Evolutionary conservation across 1,140 invertebrate species (phyloP).

Genomic region (Lethocerus indicus): DNA sequence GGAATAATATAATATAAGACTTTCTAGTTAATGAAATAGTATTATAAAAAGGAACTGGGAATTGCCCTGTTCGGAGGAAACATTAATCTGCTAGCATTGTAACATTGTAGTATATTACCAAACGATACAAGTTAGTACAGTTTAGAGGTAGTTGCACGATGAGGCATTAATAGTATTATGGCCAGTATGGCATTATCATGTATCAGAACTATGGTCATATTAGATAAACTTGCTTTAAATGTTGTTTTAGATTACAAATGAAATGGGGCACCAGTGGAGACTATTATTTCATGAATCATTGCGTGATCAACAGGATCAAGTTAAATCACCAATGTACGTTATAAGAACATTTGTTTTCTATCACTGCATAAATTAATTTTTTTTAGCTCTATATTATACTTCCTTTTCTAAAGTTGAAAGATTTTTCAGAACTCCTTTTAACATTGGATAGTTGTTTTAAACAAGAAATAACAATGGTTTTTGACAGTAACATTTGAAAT

Average conservation of each 20-base stretch:
- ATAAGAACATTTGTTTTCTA: background rate
- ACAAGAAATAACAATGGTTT: no score
- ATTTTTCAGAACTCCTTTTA: no score
- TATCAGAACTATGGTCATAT: background rate
- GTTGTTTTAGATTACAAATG: constrained; percentile 2
- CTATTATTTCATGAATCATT: background rate
- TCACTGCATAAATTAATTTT: background rate
- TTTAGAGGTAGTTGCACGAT: no score
- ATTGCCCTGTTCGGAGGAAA: no score
- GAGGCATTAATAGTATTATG: background rate
- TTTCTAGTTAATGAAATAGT: no score
- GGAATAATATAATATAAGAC: background rate
- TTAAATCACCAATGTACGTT: background rate
- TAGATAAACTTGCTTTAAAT: background rate
- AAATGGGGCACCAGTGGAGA: background rate
- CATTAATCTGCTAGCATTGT: no score
- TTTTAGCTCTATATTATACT: background rate
- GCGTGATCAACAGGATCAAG: background rate
- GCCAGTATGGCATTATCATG: background rate
- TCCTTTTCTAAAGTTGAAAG: background rate
- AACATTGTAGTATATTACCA: no score
- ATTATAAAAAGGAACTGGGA: no score
- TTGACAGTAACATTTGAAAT: no score
- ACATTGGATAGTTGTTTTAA: no score
- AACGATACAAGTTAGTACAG: no score